phyloP scores from a whole-genome alignment of 2,113 vertebrate species.

The Rallus limicola region DNA sequence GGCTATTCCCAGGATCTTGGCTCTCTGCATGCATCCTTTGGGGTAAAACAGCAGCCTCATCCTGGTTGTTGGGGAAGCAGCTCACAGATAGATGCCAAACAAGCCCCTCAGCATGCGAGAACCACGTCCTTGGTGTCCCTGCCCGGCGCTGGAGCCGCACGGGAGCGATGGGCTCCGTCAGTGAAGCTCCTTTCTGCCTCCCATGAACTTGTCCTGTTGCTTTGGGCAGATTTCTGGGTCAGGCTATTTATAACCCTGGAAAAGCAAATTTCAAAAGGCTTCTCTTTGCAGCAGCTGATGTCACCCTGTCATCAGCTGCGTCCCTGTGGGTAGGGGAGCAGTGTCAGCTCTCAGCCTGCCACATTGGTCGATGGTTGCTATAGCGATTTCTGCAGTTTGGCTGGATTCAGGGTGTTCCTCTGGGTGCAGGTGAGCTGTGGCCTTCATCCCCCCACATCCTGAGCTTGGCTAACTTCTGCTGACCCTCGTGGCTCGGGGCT shows the following conservation, averaged over 20 bases:
- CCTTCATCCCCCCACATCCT: not conserved
- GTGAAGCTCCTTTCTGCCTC: not conserved
- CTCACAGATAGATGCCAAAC: not conserved
- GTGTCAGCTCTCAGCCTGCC: not conserved
- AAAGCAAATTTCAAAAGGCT: not conserved
- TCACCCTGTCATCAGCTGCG: not conserved
- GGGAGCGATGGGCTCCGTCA: not conserved
- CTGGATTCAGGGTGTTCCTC: not conserved
- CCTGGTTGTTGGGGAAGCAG: not conserved
- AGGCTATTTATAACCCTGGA: conserved; percentile 1
- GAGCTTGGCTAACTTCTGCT: rapidly evolving
- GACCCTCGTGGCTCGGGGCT: not conserved
- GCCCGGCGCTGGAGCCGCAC: not conserved
- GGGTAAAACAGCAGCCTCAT: not conserved
- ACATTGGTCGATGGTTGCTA: conserved; percentile 1
- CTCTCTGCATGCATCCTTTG: not conserved
- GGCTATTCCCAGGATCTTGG: not conserved
- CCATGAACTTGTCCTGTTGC: not conserved
- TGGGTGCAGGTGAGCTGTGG: not conserved
- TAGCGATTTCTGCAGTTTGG: not conserved
- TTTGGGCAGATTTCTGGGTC: conserved; percentile 2
- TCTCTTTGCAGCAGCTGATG: not conserved
- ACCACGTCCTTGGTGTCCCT: rapidly evolving
- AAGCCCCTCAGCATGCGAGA: not conserved
- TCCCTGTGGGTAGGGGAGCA: not conserved